Evolutionary conservation across 2,888 invertebrate species (phyloP).

Genomic region (Drosophila helvetica): DNA sequence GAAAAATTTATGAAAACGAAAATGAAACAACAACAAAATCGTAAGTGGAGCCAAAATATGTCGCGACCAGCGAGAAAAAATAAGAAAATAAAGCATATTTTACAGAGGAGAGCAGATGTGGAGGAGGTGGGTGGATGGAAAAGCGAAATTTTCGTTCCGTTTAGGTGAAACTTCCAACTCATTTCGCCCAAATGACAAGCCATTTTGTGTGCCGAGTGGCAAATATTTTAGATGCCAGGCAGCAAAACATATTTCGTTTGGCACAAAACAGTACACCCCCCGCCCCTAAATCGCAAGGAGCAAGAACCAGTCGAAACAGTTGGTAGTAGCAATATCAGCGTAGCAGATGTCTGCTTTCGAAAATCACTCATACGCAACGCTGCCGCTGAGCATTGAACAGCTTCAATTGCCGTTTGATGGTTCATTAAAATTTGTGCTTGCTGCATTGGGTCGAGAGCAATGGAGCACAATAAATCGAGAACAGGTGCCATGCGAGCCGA

Average conservation of each 20-base stretch:
- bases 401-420: slow-evolving; percentile 68
- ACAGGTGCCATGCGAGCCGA: slow-evolving; percentile 45
- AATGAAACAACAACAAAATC: slow-evolving; percentile 43
- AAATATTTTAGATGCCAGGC: slow-evolving; percentile 65
- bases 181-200: slow-evolving; percentile 65
- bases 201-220: slow-evolving; percentile 67
- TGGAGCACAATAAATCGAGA: slow-evolving; percentile 48
- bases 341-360: slow-evolving; percentile 38
- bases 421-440: slow-evolving; percentile 62
- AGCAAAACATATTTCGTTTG: slow-evolving; percentile 52
- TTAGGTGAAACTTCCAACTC: slow-evolving; percentile 52
- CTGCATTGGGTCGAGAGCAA: slow-evolving; percentile 39
- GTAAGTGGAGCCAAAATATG: slow-evolving; percentile 60
- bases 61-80: slow-evolving; percentile 34
- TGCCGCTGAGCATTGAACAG: slow-evolving; percentile 47
- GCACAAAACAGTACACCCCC: slow-evolving; percentile 4
- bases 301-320: neutral
- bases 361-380: slow-evolving; percentile 75
- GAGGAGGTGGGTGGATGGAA: neutral
- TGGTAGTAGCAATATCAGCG: slow-evolving; percentile 2
- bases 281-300: neutral
- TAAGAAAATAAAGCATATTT: slow-evolving; percentile 22
- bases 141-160: slow-evolving; percentile 41
- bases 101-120: neutral
- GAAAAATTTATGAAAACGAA: slow-evolving; percentile 64